phyloP scores from a whole-genome alignment of 2,797 vertebrate genomes.

The Falco rusticolus region DNA sequence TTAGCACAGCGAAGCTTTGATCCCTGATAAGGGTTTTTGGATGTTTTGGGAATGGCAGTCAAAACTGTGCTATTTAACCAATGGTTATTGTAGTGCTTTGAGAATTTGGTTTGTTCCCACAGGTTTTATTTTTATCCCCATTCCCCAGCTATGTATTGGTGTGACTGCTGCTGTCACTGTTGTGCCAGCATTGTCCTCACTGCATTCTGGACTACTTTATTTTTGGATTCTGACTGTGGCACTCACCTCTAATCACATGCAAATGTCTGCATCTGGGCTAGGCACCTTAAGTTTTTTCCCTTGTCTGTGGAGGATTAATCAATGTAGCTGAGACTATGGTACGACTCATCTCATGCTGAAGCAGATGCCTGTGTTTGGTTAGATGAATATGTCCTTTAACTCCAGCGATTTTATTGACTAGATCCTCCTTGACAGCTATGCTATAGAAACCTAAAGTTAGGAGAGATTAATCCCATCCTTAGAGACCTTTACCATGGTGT shows the following conservation, averaged over 20 bases:
- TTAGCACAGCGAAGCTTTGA: background rate
- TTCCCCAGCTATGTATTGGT: background rate
- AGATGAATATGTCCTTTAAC: background rate
- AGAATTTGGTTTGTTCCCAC: conserved; percentile 6
- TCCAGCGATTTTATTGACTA: background rate
- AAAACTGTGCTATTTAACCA: background rate
- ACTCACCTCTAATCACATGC: background rate
- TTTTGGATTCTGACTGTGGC: background rate
- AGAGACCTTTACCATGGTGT: background rate
- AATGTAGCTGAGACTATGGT: background rate
- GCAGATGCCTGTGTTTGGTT: background rate
- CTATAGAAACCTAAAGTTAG: background rate
- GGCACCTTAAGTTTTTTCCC: background rate
- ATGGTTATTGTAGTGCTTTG: background rate
- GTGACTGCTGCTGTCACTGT: background rate
- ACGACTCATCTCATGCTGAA: background rate
- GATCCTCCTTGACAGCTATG: background rate
- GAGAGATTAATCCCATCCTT: background rate
- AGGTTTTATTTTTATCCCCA: conserved; percentile 18
- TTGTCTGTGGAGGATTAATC: background rate
- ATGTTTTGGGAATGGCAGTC: background rate
- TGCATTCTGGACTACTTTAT: background rate
- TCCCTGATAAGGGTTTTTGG: background rate
- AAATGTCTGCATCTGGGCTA: background rate
- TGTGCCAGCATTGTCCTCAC: background rate